phyloP scores from a whole-genome alignment of 2,113 vertebrate genomes.

The Henicopernis longicauda region DNA sequence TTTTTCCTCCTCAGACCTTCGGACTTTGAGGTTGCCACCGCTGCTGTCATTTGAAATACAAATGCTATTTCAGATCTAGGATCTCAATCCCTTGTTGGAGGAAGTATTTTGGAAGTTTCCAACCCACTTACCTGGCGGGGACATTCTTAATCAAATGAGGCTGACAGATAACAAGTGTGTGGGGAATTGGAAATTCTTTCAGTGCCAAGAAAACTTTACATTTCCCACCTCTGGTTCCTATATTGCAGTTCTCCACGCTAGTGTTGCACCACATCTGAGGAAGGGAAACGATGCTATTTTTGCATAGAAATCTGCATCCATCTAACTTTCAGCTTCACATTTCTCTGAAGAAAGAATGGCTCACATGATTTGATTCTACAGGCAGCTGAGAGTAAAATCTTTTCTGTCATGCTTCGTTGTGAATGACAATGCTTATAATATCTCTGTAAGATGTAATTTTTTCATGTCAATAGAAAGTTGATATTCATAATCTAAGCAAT shows the following conservation, averaged over 20 bases:
- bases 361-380: conserved; percentile 2
- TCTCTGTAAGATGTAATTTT: conserved; percentile 23
- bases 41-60: not conserved
- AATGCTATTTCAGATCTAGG: not conserved
- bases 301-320: not conserved
- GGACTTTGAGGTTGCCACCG: not conserved
- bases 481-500: conserved; percentile 61
- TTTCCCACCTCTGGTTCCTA: not conserved
- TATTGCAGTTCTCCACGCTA: not conserved
- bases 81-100: not conserved
- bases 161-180: not conserved
- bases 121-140: not conserved
- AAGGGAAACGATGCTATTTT: not conserved
- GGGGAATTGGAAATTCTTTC: not conserved
- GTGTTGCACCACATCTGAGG: not conserved
- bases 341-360: not conserved
- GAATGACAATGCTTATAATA: conserved; percentile 47
- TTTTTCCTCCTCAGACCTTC: not conserved
- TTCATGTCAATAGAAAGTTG: conserved; percentile 49
- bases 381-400: conserved; percentile 10
- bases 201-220: not conserved
- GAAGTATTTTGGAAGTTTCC: not conserved
- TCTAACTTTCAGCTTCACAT: not conserved
- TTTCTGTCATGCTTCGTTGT: conserved; percentile 37
- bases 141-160: not conserved